These are phyloP conservation scores for Epirrita christyi DNA, from an alignment of 2,888 invertebrate species.

Conservation along the genomic window DNA sequence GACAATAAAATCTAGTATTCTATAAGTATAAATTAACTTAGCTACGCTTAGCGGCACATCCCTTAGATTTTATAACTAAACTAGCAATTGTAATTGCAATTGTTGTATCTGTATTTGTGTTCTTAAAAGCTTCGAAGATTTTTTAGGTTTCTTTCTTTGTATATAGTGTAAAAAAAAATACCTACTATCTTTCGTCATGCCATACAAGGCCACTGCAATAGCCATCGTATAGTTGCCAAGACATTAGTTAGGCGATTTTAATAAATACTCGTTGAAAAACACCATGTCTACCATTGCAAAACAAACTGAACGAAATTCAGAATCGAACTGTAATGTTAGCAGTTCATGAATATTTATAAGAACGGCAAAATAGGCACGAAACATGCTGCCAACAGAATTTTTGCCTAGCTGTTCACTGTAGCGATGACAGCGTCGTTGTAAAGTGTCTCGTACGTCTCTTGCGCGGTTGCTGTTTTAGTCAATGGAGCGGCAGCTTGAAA, in stretches of 20 bases:
- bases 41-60: too few relatives aligned
- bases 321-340: slow-evolving; percentile 30
- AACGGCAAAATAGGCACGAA: slow-evolving; percentile 30
- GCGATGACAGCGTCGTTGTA: neutral
- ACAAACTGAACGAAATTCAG: slow-evolving; percentile 30
- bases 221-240: slow-evolving; percentile 19
- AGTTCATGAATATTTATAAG: slow-evolving; percentile 36
- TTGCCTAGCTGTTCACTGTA: neutral
- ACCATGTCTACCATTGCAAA: slow-evolving; percentile 24
- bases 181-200: neutral
- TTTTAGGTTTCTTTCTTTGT: too few relatives aligned
- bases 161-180: neutral
- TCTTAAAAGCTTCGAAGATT: too few relatives aligned
- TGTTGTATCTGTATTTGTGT: neutral
- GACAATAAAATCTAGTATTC: too few relatives aligned
- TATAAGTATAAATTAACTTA: too few relatives aligned
- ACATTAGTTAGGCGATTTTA: slow-evolving; percentile 20
- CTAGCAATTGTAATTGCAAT: too few relatives aligned
- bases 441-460: neutral
- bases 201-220: slow-evolving; percentile 5
- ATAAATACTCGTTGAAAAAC: slow-evolving; percentile 25
- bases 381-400: slow-evolving; percentile 16
- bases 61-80: too few relatives aligned
- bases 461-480: too few relatives aligned
- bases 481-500: too few relatives aligned